A percentile compares a stretch with the other conserved stretches of the same genome.
Evolutionary conservation across 2,113 vertebrate genomes (phyloP).

Genomic region (Toxotes jaculatrix): DNA sequence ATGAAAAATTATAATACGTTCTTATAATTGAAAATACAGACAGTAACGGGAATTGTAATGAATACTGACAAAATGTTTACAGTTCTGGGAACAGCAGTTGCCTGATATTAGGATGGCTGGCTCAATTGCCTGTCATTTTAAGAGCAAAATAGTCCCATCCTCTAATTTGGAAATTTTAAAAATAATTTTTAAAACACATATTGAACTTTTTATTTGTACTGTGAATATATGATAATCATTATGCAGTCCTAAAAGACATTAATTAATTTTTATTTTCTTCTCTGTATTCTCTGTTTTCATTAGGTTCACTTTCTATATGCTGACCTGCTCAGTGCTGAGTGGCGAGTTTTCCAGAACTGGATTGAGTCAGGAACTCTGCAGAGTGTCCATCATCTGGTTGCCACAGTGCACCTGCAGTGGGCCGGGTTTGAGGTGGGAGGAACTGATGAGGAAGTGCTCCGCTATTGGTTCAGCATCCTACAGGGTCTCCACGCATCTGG

Average conservation of each 20-base stretch:
- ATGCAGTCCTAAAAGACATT: not conserved
- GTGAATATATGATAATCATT: not conserved
- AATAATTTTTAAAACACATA: not conserved
- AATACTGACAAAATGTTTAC: not conserved
- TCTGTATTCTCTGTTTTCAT: slow-evolving; percentile 24
- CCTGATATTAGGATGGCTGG: not conserved
- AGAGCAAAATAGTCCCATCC: not conserved
- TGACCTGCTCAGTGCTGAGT: slow-evolving; percentile 84
- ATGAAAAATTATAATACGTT: not conserved
- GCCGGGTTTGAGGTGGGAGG: slow-evolving; percentile 85
- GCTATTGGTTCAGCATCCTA: slow-evolving; percentile 85
- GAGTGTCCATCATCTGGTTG: slow-evolving; percentile 80
- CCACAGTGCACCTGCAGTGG: slow-evolving; percentile 84
- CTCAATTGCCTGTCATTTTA: not conserved
- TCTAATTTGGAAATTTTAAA: not conserved
- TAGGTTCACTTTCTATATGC: slow-evolving; percentile 84
- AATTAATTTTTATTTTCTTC: slow-evolving; percentile 8
- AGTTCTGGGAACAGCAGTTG: not conserved
- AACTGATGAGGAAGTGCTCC: slow-evolving; percentile 78
- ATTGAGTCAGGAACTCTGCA: slow-evolving; percentile 74
- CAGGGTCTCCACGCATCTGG: slow-evolving; percentile 72
- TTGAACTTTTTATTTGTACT: not conserved
- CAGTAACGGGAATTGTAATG: not conserved
- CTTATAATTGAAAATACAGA: not conserved
- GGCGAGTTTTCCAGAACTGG: slow-evolving; percentile 85